phyloP scores from a whole-genome alignment of 2,797 vertebrate species.

The Mallotus villosus region DNA sequence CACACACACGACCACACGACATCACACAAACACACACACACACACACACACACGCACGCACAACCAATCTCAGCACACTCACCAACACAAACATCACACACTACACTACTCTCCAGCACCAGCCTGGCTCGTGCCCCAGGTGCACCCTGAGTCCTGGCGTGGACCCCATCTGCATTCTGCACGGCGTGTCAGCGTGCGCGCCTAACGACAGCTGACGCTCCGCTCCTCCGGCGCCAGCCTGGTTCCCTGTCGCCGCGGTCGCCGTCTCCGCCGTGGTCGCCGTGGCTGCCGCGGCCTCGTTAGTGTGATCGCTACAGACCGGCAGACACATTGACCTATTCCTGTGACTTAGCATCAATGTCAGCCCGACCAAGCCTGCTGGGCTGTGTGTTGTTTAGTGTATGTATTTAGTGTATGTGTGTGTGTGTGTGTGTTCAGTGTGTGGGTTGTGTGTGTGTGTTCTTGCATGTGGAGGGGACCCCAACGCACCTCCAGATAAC shows the following conservation, averaged over 20 bases:
- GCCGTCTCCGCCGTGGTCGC: slow-evolving; percentile 38
- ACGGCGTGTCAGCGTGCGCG: slow-evolving; percentile 65
- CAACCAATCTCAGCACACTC: no score
- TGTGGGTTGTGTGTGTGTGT: no score
- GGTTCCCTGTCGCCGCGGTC: background rate
- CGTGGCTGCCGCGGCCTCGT: slow-evolving; percentile 56
- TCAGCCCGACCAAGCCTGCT: slow-evolving; percentile 52
- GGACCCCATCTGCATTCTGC: slow-evolving; percentile 80
- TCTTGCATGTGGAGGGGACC: no score
- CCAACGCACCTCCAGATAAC: slow-evolving; percentile 59
- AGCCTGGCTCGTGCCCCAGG: slow-evolving; percentile 61
- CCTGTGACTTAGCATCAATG: slow-evolving; percentile 77
- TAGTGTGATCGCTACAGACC: slow-evolving; percentile 60
- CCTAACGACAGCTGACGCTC: slow-evolving; percentile 69
- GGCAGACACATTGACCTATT: slow-evolving; percentile 80
- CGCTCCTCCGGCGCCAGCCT: background rate
- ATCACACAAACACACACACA: no score
- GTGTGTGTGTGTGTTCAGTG: no score
- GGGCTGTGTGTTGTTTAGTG: no score
- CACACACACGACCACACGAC: no score
- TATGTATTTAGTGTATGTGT: no score
- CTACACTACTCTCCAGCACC: no score
- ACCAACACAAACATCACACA: no score
- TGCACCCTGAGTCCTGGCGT: slow-evolving; percentile 69
- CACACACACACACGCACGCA: no score